phyloP scores from a whole-genome alignment of 2,888 invertebrate species.

The Harpagoxenus sublaevis region DNA sequence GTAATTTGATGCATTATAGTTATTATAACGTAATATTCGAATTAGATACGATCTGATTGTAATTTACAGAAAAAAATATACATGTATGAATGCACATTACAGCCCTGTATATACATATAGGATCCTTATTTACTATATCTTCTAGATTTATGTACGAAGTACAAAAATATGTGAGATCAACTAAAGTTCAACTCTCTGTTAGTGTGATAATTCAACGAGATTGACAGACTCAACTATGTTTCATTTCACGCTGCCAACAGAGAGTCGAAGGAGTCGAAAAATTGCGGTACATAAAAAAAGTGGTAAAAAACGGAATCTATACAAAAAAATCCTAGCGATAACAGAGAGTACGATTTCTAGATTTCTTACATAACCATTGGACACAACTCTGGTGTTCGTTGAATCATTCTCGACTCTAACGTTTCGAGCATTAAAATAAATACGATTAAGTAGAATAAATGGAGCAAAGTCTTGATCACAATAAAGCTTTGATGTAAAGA shows the following conservation, averaged over 20 bases:
- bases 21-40: not conserved
- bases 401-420: conserved; percentile 5
- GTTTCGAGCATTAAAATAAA: conserved; percentile 51
- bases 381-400: not conserved
- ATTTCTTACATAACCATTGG: not conserved
- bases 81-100: not conserved
- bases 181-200: not conserved
- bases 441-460: conserved; percentile 19
- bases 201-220: not conserved
- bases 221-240: not conserved
- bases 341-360: not conserved
- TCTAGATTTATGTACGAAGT: not conserved
- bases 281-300: not conserved
- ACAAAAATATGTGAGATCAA: conserved; percentile 27
- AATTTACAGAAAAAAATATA: conserved; percentile 12
- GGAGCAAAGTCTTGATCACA: conserved; percentile 30
- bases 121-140: not conserved
- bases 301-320: not conserved
- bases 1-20: not conserved
- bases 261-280: not conserved
- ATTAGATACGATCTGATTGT: not conserved
- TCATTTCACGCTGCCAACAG: not conserved
- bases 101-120: not conserved
- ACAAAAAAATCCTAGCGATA: not conserved
- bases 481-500: conserved; percentile 34